Evolutionary conservation across 2,797 vertebrate species (phyloP).

Genomic region (Paguma larvata): DNA sequence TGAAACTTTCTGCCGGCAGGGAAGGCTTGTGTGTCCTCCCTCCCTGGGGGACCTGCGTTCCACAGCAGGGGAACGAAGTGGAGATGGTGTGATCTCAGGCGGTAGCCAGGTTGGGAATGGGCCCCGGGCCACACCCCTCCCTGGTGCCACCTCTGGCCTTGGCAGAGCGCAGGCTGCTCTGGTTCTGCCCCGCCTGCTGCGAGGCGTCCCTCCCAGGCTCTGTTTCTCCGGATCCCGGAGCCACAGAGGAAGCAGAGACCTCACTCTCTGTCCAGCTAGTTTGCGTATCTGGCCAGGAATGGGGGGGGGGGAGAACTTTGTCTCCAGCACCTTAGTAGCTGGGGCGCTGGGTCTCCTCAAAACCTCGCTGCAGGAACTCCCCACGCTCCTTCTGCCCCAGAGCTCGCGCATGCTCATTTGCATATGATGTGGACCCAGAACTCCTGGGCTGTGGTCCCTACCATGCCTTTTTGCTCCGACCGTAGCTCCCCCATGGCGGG

Average conservation of each 20-base stretch:
- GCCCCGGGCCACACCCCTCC: neutral
- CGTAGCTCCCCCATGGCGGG: neutral
- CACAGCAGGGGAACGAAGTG: neutral
- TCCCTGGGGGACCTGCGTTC: neutral
- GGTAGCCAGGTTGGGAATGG: neutral
- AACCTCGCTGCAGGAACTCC: neutral
- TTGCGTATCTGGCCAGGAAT: neutral
- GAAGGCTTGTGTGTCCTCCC: neutral
- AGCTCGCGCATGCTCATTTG: accelerated
- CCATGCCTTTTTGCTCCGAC: accelerated
- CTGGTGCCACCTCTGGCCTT: neutral
- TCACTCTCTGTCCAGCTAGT: neutral
- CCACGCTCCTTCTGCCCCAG: neutral
- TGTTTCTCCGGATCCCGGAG: neutral
- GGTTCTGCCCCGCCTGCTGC: neutral
- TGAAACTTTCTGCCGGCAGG: neutral
- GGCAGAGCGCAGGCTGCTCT: neutral
- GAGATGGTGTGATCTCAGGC: neutral
- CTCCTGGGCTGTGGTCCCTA: neutral
- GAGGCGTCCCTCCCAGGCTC: neutral
- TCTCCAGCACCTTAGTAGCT: accelerated
- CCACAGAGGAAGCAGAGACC: neutral
- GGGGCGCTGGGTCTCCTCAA: neutral
- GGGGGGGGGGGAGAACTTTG: neutral
- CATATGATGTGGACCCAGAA: accelerated